Base-by-base conservation (phyloP, 2,888 invertebrate genomes). In the Ormyrus labotus region DNA sequence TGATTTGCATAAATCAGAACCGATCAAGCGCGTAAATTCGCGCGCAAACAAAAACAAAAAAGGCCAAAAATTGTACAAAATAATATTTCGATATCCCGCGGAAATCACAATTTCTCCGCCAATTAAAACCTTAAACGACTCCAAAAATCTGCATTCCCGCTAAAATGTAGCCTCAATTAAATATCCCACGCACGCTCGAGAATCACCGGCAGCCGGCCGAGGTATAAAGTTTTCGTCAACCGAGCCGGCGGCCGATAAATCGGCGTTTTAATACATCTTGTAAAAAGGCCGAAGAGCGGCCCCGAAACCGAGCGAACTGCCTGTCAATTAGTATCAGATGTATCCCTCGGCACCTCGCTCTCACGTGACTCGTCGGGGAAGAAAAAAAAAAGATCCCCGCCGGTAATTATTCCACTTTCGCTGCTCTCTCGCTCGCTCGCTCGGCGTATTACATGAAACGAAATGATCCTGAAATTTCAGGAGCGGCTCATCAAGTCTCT, bases 381-480 rank as follows among this genome's bases (percentile, higher is more conserved):
- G 19, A 19, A 71, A 75, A 80, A 34, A 34, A 34, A 4, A 71
- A n/a, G n/a, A 65, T 72, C 68, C 67, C 60, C 34, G 34, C 34
- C 10, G 13, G 64, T 45, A 80, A 76, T 76, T 76, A 80, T 76
- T 80, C 67, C 34, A 34, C 34, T 34, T 34, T 34, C 34, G 34
- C 34, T 34, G 34, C 34, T 34, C 34, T 34, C 34, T 34, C 34
- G 1, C 34, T 34, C 34, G 2, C 34, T 34, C 34, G 34, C 34
- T 34, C 34, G 4, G 34, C 34, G 34, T 34, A 34, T 34, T 45
- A 55, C 64, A 64, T 34, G 48, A 13, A 68, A 72, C 11, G 70
- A 80, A 75, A 80, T 55, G 65, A 60, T 75, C 67, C 57, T 76
- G 72, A 76, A 80, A 76, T 76, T 76, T 80, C 67, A 80, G 74